Conservation (phyloP, 2,888 invertebrate genomes). For the Hemaris fuciformis region DNA sequence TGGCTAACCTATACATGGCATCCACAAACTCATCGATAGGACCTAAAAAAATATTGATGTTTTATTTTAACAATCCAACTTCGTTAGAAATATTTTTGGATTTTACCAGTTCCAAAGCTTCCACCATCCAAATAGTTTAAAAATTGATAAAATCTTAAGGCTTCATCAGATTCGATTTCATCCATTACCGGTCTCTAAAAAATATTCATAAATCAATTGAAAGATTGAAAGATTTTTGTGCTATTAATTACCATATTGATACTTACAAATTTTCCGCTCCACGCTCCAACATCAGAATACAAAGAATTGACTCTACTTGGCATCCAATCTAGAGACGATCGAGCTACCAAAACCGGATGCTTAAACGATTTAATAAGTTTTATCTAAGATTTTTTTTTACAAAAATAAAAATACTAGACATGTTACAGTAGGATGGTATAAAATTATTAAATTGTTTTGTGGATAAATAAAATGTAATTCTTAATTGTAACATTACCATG, state of each 20-base stretch:
- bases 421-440: not conserved
- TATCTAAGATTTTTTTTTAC: not conserved
- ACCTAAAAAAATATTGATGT: conserved; percentile 39
- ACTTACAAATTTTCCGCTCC: conserved; percentile 77
- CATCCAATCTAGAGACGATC: conserved; percentile 75
- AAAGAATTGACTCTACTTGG: conserved; percentile 73
- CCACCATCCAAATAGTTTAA: conserved; percentile 74
- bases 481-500: not conserved
- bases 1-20: conserved; percentile 66
- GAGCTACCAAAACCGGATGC: conserved; percentile 72
- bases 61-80: not conserved
- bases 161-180: conserved; percentile 77
- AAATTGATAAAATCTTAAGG: conserved; percentile 72
- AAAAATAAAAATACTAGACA: not conserved
- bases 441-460: not conserved
- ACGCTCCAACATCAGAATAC: conserved; percentile 75
- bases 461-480: not conserved
- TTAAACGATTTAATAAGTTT: conserved; percentile 34
- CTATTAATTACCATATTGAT: not conserved
- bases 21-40: conserved; percentile 74
- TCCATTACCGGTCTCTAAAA: conserved; percentile 76
- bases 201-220: not conserved
- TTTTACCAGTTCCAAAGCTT: conserved; percentile 71
- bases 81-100: not conserved
- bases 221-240: not conserved